Percentiles rank a stretch among this genome's conserved stretches.
Evolutionary conservation across 2,113 vertebrate species (phyloP).

Genomic region (Cebidichthys violaceus): DNA sequence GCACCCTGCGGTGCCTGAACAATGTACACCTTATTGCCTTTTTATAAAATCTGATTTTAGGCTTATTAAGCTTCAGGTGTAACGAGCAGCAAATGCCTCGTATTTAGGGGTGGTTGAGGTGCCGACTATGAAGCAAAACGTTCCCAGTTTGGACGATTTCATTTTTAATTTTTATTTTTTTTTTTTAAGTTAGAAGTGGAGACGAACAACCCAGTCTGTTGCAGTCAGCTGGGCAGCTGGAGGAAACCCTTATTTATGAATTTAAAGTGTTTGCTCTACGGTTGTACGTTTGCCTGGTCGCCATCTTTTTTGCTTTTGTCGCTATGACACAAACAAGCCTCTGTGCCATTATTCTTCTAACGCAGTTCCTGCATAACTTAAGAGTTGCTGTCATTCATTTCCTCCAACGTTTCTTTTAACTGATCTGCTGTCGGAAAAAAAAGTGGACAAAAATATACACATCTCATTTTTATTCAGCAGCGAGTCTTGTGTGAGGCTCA

Average conservation of each 20-base stretch:
- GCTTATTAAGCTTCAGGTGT: too few species aligned
- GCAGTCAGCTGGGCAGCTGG: not conserved
- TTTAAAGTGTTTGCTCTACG: not conserved
- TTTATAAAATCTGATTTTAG: conserved; percentile 4
- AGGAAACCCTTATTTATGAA: not conserved
- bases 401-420: not conserved
- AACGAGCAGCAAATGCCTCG: not conserved
- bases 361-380: not conserved
- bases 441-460: not conserved
- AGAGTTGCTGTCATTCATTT: not conserved
- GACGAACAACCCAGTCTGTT: not conserved
- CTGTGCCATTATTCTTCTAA: not conserved
- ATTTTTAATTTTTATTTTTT: too few species aligned
- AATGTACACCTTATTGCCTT: not conserved
- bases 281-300: not conserved
- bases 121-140: not conserved
- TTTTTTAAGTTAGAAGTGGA: not conserved
- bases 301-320: not conserved
- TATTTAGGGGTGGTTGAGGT: not conserved
- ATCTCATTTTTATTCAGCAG: not conserved
- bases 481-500: not conserved
- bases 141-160: not conserved
- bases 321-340: not conserved
- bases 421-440: not conserved
- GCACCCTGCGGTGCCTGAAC: not conserved